Evolutionary conservation across 2,113 vertebrate species (phyloP), one percentile per base, ranked within the genome.

Genomic region (Perccottus glenii): DNA sequence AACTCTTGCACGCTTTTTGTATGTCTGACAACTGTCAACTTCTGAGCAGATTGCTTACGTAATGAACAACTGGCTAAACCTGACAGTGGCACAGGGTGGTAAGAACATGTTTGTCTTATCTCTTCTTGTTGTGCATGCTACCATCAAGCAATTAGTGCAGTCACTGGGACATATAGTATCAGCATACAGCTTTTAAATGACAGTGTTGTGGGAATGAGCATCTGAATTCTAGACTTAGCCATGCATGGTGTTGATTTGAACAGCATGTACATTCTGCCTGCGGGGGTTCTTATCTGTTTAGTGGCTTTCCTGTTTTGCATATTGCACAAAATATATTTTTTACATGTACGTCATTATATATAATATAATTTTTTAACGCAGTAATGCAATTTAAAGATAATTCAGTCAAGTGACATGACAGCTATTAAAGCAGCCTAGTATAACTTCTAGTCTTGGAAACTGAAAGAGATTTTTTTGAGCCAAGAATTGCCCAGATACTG

Each of bases 111-210:
- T 7, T 36, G 1, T 12, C 38, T 58, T 58, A 58, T 58, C 55
- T 58, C 38, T 16, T 58, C 55, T 42, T 19, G 4, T 19, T 19
- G 55, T 11, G 55, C 55, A 11, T 4, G 38, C 15, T 16, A 42
- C 38, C 15, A n/a, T 58, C 36, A 11, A 58, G 55, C 38, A 58
- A 58, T 58, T 58, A 58, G 55, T 58, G 35, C 38, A 58, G 55
- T 15, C 12, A 38, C 55, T 19, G 55, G 38, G 10, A 58, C 36
- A 55, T n/a, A n/a, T n/a, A n/a, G n/a, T 36, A 36, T 55, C 38
- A 15, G 38, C 35, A 9, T 12, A 38, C 10, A 3, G 36, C 36
- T 58, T 36, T 58, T 42, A 58, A 58, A 43, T 58, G 55, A 42
- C 55, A 43, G 42, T 19, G 9, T 16, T 4, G n/a, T 35, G 55